Evolutionary conservation across 2,113 vertebrate species (phyloP).

Genomic region (Cebus imitator): DNA sequence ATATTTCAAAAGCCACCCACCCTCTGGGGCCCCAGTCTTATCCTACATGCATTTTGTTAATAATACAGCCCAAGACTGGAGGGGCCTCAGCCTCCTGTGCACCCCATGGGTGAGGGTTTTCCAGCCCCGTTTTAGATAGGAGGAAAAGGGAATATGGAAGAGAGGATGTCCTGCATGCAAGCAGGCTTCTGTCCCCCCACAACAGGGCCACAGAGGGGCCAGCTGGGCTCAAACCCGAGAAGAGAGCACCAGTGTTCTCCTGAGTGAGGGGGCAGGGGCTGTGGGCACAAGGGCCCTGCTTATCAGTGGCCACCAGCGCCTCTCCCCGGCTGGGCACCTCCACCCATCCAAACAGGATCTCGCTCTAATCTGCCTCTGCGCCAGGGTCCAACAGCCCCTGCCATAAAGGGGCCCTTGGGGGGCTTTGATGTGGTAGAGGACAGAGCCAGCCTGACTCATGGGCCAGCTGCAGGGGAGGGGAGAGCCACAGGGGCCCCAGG

Average conservation of each 20-base stretch:
- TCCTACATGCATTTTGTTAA: not conserved
- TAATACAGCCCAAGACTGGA: not conserved
- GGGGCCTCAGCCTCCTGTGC: accelerated
- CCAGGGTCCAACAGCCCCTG: not conserved
- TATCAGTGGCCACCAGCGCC: not conserved
- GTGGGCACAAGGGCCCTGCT: not conserved
- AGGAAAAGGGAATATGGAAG: not conserved
- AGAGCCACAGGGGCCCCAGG: not conserved
- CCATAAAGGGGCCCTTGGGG: not conserved
- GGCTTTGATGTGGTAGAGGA: constrained; percentile 66
- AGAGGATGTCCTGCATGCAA: accelerated
- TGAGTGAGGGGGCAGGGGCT: not conserved
- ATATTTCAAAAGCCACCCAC: not conserved
- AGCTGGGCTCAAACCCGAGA: not conserved
- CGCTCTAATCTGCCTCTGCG: constrained; percentile 23
- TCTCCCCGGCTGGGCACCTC: not conserved
- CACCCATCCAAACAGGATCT: not conserved
- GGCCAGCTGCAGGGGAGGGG: not conserved
- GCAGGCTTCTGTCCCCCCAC: not conserved
- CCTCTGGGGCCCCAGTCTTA: not conserved
- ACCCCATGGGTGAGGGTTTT: not conserved
- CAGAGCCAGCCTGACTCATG: constrained; percentile 17
- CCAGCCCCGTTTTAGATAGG: not conserved
- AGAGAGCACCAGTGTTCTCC: not conserved
- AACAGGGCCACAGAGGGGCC: not conserved